Evolutionary conservation across 2,797 vertebrate genomes (phyloP).

Genomic region (Dermochelys coriacea): DNA sequence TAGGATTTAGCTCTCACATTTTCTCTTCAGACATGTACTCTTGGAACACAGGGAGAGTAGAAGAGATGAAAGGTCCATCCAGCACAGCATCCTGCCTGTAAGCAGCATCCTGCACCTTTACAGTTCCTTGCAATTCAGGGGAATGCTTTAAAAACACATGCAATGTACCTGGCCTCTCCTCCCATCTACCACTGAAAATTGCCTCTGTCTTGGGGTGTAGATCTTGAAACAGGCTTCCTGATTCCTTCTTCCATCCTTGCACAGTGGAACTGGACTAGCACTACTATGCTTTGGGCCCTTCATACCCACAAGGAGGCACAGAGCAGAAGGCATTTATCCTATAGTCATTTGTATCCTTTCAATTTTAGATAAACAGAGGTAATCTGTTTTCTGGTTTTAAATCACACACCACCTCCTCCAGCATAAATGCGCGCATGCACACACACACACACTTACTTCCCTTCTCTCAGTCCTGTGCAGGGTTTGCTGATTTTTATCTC

Average conservation of each 20-base stretch:
- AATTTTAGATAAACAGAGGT: background rate
- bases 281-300: background rate
- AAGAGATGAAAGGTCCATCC: background rate
- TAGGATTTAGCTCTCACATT: slow-evolving; percentile 1
- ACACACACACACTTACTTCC: rapidly evolving
- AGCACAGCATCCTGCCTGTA: background rate
- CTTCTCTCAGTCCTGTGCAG: background rate
- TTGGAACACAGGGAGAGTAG: slow-evolving; percentile 18
- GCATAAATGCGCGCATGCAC: background rate
- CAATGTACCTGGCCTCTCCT: background rate
- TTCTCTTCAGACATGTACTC: background rate
- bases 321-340: background rate
- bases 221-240: background rate
- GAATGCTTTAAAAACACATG: background rate
- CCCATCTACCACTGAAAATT: background rate
- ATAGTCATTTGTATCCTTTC: background rate
- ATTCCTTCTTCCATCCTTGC: background rate
- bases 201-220: background rate
- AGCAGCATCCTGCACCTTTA: background rate
- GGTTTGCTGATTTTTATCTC: background rate
- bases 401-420: background rate
- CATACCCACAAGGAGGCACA: background rate
- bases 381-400: background rate
- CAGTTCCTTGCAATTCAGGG: background rate
- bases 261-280: background rate